Base-by-base conservation (phyloP, 2,797 vertebrate genomes). In the Petrocephalus schoutedeni region DNA sequence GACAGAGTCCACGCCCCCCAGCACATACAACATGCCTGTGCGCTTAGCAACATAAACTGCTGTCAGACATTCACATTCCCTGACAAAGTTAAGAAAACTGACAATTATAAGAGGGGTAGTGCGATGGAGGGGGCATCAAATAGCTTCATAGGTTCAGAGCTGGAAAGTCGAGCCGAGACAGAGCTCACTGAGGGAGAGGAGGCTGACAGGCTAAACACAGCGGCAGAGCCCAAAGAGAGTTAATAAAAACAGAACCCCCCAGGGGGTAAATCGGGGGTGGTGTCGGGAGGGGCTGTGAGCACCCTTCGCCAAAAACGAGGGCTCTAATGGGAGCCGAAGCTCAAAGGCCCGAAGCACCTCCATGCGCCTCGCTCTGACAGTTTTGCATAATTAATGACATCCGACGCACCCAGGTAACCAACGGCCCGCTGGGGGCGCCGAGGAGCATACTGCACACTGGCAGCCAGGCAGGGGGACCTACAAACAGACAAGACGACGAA, bases 371-470 rank as follows among this genome's bases (percentile, higher is more conserved):
- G 92, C 93, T 90, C 93, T 89, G 93, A 92, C 91, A 80, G 93
- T 94, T 96, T 95, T 96, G 93, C 95, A 96, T 96, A 96, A 96
- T 96, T 96, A 96, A 96, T 95, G 94, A 94, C 92, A 95, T 95
- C 95, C 96, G 95, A 95, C 95, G 95, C 95, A 96, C 95, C 94
- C 94, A 95, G 95, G 96, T 95, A 96, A 95, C 95, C 93, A 96
- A 95, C 95, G 92, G 94, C 94, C 94, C 92, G 89, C 94, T 93
- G 95, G 95, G 95, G 94, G 94, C 94, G 94, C 94, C 94, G 90
- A 93, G 49, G 92, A 93, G 93, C 92, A 93, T 92, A 88, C 94
- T 94, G 94, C 92, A 93, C 93, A 94, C 93, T 92, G 91, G 94
- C 94, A 93, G 56, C 4, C 32, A 2, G 54, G 53, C 0, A 14